Evolutionary conservation across 2,113 vertebrate genomes (phyloP).

Genomic region (Megaleporinus macrocephalus): DNA sequence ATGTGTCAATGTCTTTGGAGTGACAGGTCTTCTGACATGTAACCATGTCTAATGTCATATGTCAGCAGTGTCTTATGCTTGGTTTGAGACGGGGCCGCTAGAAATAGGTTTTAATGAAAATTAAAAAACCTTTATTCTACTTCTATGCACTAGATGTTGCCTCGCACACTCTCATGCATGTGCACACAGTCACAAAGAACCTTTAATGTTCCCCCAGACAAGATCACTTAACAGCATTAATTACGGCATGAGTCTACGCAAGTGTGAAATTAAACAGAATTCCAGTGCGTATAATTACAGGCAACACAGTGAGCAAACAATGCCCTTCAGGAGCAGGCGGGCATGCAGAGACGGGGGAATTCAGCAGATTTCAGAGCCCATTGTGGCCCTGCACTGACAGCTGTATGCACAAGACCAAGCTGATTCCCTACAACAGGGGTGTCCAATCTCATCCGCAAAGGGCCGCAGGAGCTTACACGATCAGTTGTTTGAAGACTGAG

Average conservation of each 20-base stretch:
- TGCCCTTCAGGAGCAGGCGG: conserved; percentile 50
- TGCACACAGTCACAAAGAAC: conserved; percentile 31
- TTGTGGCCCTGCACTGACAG: conserved; percentile 47
- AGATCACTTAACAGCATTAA: conserved; percentile 75
- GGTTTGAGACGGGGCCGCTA: not conserved
- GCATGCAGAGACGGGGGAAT: conserved; percentile 51
- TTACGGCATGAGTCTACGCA: conserved; percentile 71
- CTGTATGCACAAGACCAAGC: conserved; percentile 42
- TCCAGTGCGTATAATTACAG: conserved; percentile 71
- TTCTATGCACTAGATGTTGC: not conserved
- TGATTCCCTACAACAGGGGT: conserved; percentile 17
- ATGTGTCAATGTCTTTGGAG: no score
- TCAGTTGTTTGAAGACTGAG: no score
- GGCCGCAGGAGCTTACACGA: no score
- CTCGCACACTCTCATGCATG: conserved; percentile 34
- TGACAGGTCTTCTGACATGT: not conserved
- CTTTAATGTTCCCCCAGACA: conserved; percentile 66
- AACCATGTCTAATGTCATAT: not conserved
- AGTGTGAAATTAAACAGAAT: conserved; percentile 76
- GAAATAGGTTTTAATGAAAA: not conserved
- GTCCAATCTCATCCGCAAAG: no score
- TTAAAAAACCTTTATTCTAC: not conserved
- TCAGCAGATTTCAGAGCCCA: conserved; percentile 53
- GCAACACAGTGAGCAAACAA: conserved; percentile 64
- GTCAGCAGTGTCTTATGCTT: not conserved